phyloP scores from a whole-genome alignment of 2,888 invertebrate species.

The Taphrorychus bicolor region DNA sequence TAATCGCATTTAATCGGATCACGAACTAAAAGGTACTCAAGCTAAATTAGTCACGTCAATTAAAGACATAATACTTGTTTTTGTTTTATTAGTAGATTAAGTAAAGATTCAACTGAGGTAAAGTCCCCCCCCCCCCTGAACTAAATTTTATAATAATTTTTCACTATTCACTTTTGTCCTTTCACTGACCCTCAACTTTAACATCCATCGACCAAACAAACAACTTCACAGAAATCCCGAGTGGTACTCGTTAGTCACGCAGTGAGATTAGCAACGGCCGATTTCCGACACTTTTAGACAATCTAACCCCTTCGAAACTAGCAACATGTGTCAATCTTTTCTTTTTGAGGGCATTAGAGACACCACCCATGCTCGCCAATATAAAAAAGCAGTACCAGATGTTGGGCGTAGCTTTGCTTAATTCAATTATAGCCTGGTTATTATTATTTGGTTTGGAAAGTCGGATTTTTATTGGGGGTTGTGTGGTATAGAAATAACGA shows the following conservation, averaged over 20 bases:
- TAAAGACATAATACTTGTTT: too few relatives aligned
- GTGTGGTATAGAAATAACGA: neutral
- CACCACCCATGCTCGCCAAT: conserved; percentile 31
- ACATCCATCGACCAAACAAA: too few relatives aligned
- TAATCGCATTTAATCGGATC: too few relatives aligned
- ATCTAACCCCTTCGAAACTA: conserved; percentile 23
- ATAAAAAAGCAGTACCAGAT: conserved; percentile 35
- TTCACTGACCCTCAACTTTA: too few relatives aligned
- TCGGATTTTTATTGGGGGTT: neutral
- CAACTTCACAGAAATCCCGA: conserved; percentile 10
- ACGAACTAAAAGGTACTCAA: too few relatives aligned
- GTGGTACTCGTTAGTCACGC: conserved; percentile 26
- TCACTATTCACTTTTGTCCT: too few relatives aligned
- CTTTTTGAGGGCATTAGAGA: conserved; percentile 20
- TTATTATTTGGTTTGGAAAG: conserved; percentile 16
- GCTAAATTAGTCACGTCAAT: too few relatives aligned
- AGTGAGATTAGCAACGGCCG: conserved; percentile 30
- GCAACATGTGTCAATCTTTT: conserved; percentile 36
- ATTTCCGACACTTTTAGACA: conserved; percentile 19
- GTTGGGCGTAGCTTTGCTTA: conserved; percentile 37
- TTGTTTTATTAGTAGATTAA: too few relatives aligned
- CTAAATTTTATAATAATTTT: too few relatives aligned
- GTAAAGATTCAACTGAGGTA: too few relatives aligned
- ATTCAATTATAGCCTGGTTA: conserved; percentile 29
- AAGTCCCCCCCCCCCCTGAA: too few relatives aligned